phyloP scores from a whole-genome alignment of 2,113 vertebrate species.

The Lophura nycthemera region DNA sequence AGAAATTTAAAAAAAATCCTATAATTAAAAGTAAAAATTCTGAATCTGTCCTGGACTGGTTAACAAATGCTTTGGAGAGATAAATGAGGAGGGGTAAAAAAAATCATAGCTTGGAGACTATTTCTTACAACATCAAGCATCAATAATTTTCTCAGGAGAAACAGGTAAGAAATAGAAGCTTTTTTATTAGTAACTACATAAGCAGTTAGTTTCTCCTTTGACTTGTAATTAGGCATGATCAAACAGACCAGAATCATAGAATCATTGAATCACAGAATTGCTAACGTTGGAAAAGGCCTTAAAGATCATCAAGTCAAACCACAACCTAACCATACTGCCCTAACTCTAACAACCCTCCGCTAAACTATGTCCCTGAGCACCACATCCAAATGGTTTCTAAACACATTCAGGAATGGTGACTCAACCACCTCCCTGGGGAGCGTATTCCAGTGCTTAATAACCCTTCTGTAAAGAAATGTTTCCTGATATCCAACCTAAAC shows the following conservation, averaged over 20 bases:
- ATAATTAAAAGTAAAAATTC: neutral
- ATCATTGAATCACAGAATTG: no score
- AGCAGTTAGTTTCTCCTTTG: neutral
- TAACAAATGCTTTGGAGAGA: slow-evolving; percentile 6
- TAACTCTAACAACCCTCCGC: no score
- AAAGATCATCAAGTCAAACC: no score
- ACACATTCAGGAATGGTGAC: no score
- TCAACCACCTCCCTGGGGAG: no score
- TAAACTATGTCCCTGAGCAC: no score
- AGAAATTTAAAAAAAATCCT: neutral
- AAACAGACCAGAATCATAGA: neutral
- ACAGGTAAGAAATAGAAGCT: neutral
- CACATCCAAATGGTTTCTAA: no score
- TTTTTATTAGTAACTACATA: neutral
- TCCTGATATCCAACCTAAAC: no score
- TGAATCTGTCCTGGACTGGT: neutral
- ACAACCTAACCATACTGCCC: no score
- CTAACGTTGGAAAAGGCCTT: no score
- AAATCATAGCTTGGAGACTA: neutral
- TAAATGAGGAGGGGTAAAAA: neutral
- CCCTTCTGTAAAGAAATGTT: no score
- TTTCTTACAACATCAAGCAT: slow-evolving; percentile 33
- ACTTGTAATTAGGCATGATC: neutral
- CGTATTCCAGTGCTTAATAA: no score
- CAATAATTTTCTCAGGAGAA: slow-evolving; percentile 33